A percentile compares a stretch with the other conserved stretches of the same genome.
These are phyloP conservation scores for Drosophila villosipedis DNA, from an alignment of 2,888 invertebrate genomes.

Conservation along the genomic window DNA sequence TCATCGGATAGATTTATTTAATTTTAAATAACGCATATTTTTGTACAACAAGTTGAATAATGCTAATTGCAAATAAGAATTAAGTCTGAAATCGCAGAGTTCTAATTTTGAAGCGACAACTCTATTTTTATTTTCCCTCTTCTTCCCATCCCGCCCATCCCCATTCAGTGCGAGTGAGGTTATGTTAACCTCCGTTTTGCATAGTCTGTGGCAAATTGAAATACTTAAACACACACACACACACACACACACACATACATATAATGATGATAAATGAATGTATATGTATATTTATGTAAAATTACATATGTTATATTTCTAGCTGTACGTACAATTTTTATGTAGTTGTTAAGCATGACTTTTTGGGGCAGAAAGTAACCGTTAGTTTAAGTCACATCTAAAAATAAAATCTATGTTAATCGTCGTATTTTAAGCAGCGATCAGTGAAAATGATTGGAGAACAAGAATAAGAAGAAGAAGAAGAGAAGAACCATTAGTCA, in stretches of 20 bases:
- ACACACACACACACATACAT: background rate
- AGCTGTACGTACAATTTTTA: constrained; percentile 71
- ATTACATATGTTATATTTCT: constrained; percentile 53
- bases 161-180: constrained; percentile 61
- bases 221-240: constrained; percentile 24
- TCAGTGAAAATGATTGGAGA: constrained; percentile 8
- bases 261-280: constrained; percentile 1
- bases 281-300: constrained; percentile 9
- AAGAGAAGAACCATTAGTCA: constrained; percentile 43
- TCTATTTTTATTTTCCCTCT: background rate
- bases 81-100: constrained; percentile 1
- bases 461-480: background rate
- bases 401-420: background rate
- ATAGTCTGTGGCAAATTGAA: constrained; percentile 28
- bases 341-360: constrained; percentile 66
- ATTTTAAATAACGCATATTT: background rate
- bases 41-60: constrained; percentile 1
- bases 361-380: constrained; percentile 47
- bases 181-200: constrained; percentile 66
- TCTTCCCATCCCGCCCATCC: too few relatives aligned
- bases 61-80: constrained; percentile 1
- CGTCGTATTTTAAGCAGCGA: constrained; percentile 35
- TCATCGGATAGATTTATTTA: background rate
- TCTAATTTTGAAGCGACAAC: background rate
- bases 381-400: constrained; percentile 47